Evolutionary conservation across 2,888 invertebrate species (phyloP).

Genomic region (Yponomeuta malinellus): DNA sequence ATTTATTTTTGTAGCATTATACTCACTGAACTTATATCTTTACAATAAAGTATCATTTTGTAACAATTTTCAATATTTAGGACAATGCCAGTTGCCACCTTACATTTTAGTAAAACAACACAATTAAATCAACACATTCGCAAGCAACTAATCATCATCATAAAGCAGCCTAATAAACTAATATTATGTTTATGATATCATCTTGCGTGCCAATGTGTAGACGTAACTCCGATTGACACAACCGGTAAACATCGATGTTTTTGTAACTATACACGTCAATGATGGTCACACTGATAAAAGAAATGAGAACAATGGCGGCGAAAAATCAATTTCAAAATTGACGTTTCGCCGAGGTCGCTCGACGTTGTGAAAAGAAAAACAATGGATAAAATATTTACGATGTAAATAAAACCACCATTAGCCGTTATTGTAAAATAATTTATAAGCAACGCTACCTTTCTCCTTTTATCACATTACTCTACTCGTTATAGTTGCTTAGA

Average conservation of each 20-base stretch:
- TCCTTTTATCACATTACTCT: background rate
- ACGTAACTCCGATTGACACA: too few species aligned
- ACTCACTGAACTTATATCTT: too few species aligned
- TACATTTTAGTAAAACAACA: too few species aligned
- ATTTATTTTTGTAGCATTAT: too few species aligned
- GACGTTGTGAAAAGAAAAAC: slow-evolving; percentile 20
- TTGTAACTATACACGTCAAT: background rate
- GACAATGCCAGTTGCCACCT: too few species aligned
- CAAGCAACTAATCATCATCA: too few species aligned
- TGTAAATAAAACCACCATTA: slow-evolving; percentile 29
- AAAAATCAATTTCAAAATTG: slow-evolving; percentile 73
- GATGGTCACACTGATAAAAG: slow-evolving; percentile 20
- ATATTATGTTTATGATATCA: too few species aligned
- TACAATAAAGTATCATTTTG: too few species aligned
- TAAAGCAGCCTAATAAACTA: too few species aligned
- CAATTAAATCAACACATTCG: too few species aligned
- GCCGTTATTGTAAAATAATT: background rate
- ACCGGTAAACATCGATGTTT: background rate
- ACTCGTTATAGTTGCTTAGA: slow-evolving; percentile 4
- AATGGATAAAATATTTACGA: slow-evolving; percentile 31
- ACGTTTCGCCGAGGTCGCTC: slow-evolving; percentile 32
- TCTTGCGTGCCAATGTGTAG: too few species aligned
- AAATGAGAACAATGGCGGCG: slow-evolving; percentile 48
- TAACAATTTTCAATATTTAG: too few species aligned
- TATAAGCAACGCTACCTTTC: background rate